A percentile compares a stretch with the other conserved stretches of the same genome.
These are phyloP conservation scores for Drosophila percnosoma DNA, from an alignment of 2,888 invertebrate species.

Conservation along the genomic window DNA sequence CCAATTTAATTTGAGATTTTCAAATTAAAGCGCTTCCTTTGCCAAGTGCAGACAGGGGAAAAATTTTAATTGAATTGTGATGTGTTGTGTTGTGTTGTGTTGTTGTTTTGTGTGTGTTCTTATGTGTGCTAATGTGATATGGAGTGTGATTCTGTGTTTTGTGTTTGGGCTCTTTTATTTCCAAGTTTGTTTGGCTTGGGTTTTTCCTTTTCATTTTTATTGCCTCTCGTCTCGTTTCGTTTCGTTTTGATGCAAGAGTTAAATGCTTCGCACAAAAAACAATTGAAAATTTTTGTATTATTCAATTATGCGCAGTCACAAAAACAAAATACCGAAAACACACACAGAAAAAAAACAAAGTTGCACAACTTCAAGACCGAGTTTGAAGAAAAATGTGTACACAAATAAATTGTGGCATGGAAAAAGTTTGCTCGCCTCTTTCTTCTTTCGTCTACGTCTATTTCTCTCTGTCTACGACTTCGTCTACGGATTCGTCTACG, in stretches of 20 bases:
- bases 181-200: constrained; percentile 5
- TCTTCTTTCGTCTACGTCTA: constrained; percentile 1
- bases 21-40: constrained; percentile 23
- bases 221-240: constrained; percentile 43
- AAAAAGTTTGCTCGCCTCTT: constrained; percentile 19
- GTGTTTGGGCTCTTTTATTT: constrained; percentile 26
- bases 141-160: constrained; percentile 1
- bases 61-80: constrained; percentile 59
- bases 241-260: constrained; percentile 7
- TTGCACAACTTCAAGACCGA: constrained; percentile 39
- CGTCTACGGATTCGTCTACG: neutral
- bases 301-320: constrained; percentile 66
- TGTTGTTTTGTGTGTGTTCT: constrained; percentile 2
- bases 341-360: constrained; percentile 10
- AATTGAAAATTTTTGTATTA: constrained; percentile 66
- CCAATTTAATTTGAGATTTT: constrained; percentile 8
- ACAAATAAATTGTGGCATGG: constrained; percentile 26
- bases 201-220: constrained; percentile 48
- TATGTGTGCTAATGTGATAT: constrained; percentile 23
- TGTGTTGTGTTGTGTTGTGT: constrained; percentile 25
- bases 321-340: constrained; percentile 3
- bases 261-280: constrained; percentile 40
- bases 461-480: neutral
- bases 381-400: constrained; percentile 27
- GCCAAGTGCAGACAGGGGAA: constrained; percentile 8